These are phyloP conservation scores for Scomber scombrus DNA, from an alignment of 2,113 vertebrate species.

Conservation along the genomic window DNA sequence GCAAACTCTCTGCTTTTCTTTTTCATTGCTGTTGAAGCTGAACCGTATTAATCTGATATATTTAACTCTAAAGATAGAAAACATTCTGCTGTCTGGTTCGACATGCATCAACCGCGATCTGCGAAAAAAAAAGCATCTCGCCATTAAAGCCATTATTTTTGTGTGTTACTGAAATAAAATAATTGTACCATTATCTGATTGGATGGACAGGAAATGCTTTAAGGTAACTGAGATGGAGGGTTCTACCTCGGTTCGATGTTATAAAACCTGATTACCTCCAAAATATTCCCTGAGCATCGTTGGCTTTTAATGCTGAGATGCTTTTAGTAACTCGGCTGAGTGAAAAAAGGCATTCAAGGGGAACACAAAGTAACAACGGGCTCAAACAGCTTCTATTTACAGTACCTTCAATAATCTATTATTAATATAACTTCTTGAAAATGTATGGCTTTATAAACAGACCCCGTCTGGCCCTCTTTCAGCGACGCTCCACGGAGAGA, in stretches of 20 bases:
- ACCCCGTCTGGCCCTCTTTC: slow-evolving; percentile 48
- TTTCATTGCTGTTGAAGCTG: slow-evolving; percentile 5
- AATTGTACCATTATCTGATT: neutral
- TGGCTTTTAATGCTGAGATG: slow-evolving; percentile 32
- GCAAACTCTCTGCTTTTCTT: slow-evolving; percentile 62
- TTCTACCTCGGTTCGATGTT: neutral
- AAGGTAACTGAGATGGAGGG: neutral
- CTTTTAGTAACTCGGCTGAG: slow-evolving; percentile 37
- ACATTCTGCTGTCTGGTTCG: slow-evolving; percentile 72
- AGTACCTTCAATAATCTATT: slow-evolving; percentile 64
- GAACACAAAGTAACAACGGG: slow-evolving; percentile 40
- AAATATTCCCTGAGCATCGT: neutral
- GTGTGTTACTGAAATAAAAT: neutral
- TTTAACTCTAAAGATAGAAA: slow-evolving; percentile 19
- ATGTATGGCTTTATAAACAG: slow-evolving; percentile 81
- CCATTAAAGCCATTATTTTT: slow-evolving; percentile 21
- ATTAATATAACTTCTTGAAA: slow-evolving; percentile 47
- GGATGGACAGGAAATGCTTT: slow-evolving; percentile 6
- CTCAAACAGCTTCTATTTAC: slow-evolving; percentile 38
- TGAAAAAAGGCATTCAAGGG: slow-evolving; percentile 64
- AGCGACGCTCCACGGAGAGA: neutral
- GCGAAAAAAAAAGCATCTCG: slow-evolving; percentile 48
- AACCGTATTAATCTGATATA: slow-evolving; percentile 6
- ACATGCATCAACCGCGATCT: slow-evolving; percentile 15
- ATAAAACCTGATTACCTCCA: neutral